A percentile compares a stretch with the other conserved stretches of the same genome.
Conservation (phyloP, 2,888 invertebrate species). For the Lycophotia porphyrea region DNA sequence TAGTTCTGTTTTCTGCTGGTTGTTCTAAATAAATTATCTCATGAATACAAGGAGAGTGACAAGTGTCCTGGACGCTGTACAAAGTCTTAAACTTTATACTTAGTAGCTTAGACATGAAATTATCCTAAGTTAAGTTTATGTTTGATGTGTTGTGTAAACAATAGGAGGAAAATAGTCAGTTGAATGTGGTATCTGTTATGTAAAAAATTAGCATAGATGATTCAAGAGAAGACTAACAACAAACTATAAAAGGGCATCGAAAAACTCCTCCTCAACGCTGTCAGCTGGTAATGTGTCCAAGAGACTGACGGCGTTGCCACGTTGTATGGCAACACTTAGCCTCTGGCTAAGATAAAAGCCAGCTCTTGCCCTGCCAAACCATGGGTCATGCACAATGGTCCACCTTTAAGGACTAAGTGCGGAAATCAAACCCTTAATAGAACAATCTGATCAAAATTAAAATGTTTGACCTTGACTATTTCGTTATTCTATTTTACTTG, state of each 20-base stretch:
- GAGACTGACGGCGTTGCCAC: too few relatives aligned
- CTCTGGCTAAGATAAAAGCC: too few relatives aligned
- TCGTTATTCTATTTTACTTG: neutral
- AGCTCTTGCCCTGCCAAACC: too few relatives aligned
- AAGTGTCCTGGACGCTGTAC: neutral
- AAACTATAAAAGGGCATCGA: too few relatives aligned
- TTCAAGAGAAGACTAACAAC: neutral
- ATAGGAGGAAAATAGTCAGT: neutral
- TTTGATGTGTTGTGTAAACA: conserved; percentile 4
- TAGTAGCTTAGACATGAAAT: neutral
- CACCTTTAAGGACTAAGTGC: too few relatives aligned
- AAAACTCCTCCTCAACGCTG: too few relatives aligned
- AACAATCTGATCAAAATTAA: neutral
- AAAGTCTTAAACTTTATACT: neutral
- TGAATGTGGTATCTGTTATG: neutral
- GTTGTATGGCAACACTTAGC: too few relatives aligned
- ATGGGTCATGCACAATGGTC: too few relatives aligned
- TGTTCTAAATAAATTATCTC: neutral
- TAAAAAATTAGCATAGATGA: conserved; percentile 3
- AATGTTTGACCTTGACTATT: neutral
- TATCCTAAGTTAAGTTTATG: neutral
- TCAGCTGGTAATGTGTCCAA: too few relatives aligned
- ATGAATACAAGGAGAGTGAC: neutral
- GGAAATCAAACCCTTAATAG: too few relatives aligned
- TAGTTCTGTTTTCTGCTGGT: neutral